Conservation (phyloP, 2,113 vertebrate species). For the Lathamus discolor region DNA sequence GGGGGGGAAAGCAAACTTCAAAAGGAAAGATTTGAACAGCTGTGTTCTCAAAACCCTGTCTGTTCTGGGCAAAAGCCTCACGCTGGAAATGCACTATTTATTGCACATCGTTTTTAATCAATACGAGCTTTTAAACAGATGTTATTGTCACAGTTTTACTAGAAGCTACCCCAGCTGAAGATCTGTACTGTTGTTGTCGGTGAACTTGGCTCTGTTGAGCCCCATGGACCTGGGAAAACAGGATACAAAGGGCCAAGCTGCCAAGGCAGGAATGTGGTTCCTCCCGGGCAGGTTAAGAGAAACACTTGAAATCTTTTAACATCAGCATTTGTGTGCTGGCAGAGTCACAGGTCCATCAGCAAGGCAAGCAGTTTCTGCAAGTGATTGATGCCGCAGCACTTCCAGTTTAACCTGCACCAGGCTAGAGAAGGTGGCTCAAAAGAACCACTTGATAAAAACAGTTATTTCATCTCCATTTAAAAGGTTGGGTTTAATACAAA, state of each 20-base stretch:
- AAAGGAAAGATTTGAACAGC: background rate
- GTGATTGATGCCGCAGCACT: background rate
- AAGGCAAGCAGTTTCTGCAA: background rate
- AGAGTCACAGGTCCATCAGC: background rate
- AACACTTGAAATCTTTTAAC: background rate
- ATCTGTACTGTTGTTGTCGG: background rate
- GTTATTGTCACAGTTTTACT: background rate
- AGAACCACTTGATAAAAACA: background rate
- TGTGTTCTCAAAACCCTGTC: background rate
- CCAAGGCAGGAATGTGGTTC: background rate
- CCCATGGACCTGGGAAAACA: background rate
- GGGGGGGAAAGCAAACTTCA: background rate
- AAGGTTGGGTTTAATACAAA: background rate
- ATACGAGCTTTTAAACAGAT: background rate
- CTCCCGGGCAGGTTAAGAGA: background rate
- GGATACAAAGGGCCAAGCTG: rapidly evolving
- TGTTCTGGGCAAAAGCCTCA: background rate
- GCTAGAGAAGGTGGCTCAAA: background rate
- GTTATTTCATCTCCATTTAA: background rate
- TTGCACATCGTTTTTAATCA: background rate
- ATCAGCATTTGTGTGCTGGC: background rate
- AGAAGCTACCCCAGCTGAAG: background rate
- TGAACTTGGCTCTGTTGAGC: background rate
- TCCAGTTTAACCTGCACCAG: background rate
- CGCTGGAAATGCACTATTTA: background rate